Conservation (phyloP, 2,888 invertebrate genomes). For the Clivina fossor region DNA sequence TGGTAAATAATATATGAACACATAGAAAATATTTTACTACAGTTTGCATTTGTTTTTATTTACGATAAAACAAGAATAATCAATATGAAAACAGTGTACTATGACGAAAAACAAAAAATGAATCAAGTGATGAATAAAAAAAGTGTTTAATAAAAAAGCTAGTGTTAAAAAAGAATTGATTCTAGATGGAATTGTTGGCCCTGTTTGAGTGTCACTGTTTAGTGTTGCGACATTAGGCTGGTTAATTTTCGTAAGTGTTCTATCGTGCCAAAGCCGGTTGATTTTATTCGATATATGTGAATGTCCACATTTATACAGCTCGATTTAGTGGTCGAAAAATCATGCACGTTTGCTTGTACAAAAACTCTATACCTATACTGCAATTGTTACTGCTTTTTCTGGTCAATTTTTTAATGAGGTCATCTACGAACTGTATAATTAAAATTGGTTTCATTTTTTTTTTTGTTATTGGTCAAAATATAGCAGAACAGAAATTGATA, state of each 20-base stretch:
- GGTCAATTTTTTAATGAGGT: conserved; percentile 18
- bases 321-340: conserved; percentile 12
- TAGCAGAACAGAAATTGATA: conserved; percentile 4
- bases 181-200: background rate
- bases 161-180: background rate
- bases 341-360: too few species aligned
- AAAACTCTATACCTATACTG: too few species aligned
- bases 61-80: too few species aligned
- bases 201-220: conserved; percentile 7
- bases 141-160: background rate
- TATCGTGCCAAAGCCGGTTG: conserved; percentile 15
- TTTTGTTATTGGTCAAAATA: conserved; percentile 14
- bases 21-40: too few species aligned
- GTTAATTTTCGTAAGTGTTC: conserved; percentile 27
- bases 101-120: too few species aligned
- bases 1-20: too few species aligned
- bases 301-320: too few species aligned
- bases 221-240: conserved; percentile 15
- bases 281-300: too few species aligned
- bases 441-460: conserved; percentile 21
- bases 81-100: too few species aligned
- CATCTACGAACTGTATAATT: conserved; percentile 20
- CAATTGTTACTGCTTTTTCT: too few species aligned
- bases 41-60: too few species aligned
- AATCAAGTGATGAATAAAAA: background rate